Conservation (phyloP, 53 echinoderm and acorn worm species). For the Astropecten irregularis region DNA sequence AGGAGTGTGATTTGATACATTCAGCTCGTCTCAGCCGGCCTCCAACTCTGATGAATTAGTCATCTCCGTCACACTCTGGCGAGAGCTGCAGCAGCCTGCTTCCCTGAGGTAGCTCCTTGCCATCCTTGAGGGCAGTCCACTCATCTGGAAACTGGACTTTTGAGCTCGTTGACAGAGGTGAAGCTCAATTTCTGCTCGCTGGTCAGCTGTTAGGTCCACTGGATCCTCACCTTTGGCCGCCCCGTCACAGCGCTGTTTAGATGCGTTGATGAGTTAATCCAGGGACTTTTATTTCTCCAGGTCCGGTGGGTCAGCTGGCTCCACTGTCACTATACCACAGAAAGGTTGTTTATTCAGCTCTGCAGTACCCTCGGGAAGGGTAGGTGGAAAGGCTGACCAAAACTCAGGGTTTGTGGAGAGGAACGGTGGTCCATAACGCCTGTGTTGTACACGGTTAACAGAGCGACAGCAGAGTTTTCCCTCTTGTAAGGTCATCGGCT, state of each 20-base stretch:
- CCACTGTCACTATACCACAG: not conserved
- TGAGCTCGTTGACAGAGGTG: not conserved
- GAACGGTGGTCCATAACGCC: not conserved
- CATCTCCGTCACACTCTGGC: no score
- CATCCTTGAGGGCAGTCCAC: not conserved
- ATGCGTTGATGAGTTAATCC: no score
- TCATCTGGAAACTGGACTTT: not conserved
- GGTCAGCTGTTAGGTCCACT: not conserved
- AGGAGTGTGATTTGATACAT: not conserved
- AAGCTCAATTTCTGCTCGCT: not conserved
- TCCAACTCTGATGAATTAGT: no score
- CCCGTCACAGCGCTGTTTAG: not conserved
- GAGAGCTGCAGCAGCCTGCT: no score
- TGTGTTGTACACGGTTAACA: no score
- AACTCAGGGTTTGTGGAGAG: not conserved
- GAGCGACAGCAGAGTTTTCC: conserved; percentile 43
- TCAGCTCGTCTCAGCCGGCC: no score
- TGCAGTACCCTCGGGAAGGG: not conserved
- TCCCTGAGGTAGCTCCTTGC: not conserved
- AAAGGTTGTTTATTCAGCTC: not conserved
- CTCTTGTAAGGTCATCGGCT: conserved; percentile 7
- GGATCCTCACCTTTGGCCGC: conserved; percentile 57
- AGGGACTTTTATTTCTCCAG: no score
- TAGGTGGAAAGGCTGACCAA: not conserved
- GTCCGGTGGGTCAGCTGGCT: not conserved